These are phyloP conservation scores for Salpingus planirostris DNA, from an alignment of 2,888 invertebrate species.

Conservation along the genomic window DNA sequence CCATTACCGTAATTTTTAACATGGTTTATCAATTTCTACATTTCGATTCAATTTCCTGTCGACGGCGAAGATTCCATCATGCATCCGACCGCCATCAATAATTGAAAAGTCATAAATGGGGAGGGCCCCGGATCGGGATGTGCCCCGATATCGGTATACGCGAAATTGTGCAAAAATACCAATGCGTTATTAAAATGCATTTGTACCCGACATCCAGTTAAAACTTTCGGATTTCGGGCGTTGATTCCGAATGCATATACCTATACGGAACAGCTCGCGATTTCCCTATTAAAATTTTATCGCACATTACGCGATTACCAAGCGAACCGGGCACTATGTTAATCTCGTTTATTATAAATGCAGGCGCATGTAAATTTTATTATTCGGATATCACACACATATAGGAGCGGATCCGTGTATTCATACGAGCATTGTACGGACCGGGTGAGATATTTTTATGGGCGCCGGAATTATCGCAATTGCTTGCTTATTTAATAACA, in stretches of 20 bases:
- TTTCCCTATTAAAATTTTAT: constrained; percentile 25
- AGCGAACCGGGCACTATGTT: constrained; percentile 16
- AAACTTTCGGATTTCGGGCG: too few relatives aligned
- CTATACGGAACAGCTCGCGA: constrained; percentile 14
- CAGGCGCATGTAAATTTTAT: constrained; percentile 24
- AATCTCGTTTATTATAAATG: constrained; percentile 27
- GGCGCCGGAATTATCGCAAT: constrained; percentile 5
- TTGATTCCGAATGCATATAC: too few relatives aligned
- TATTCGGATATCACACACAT: constrained; percentile 15
- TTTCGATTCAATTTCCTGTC: constrained; percentile 31
- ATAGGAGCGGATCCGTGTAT: too few relatives aligned
- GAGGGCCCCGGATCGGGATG: too few relatives aligned
- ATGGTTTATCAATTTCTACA: constrained; percentile 37
- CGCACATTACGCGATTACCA: constrained; percentile 25
- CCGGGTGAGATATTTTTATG: constrained; percentile 20
- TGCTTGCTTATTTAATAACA: constrained; percentile 9
- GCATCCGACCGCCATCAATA: too few relatives aligned
- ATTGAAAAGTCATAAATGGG: too few relatives aligned
- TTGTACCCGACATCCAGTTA: constrained; percentile 19
- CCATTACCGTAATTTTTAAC: constrained; percentile 39
- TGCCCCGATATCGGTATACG: too few relatives aligned
- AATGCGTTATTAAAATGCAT: constrained; percentile 21
- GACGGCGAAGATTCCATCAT: constrained; percentile 19
- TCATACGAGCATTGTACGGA: too few relatives aligned
- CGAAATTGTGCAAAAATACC: constrained; percentile 12